Conservation (phyloP, 1,140 invertebrate species). For the Bursaphelenchus mucronatus region DNA sequence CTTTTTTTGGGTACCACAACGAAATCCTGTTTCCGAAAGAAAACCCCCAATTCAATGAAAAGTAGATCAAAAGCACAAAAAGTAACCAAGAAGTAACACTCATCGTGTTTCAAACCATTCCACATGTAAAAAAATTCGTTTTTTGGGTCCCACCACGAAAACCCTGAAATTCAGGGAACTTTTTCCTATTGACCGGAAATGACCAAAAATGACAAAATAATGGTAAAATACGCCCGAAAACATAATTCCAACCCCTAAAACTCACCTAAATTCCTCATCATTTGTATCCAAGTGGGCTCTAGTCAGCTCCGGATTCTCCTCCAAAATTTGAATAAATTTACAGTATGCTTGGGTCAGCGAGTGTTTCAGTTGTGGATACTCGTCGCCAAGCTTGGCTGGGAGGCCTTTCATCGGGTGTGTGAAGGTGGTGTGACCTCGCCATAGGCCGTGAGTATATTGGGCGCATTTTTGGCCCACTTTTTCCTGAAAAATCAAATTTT, state of each 20-base stretch:
- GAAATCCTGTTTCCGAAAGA: too few relatives aligned
- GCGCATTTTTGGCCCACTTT: constrained; percentile 17
- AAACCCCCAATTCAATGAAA: too few relatives aligned
- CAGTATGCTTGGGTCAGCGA: constrained; percentile 41
- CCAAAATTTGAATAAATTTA: constrained; percentile 45
- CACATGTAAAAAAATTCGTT: too few relatives aligned
- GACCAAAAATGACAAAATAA: too few relatives aligned
- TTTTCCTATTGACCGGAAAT: too few relatives aligned
- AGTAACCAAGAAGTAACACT: too few relatives aligned
- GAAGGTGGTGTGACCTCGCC: constrained; percentile 40
- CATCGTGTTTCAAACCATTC: too few relatives aligned
- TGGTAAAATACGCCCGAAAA: too few relatives aligned
- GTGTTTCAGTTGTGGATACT: constrained; percentile 8
- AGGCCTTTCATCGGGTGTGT: constrained; percentile 41
- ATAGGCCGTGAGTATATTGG: not conserved
- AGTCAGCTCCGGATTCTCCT: constrained; percentile 24
- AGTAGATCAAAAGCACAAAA: too few relatives aligned
- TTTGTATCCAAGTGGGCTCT: not conserved
- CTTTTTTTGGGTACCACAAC: too few relatives aligned
- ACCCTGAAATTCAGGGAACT: too few relatives aligned
- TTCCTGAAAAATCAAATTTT: constrained; percentile 14
- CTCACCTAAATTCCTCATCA: not conserved
- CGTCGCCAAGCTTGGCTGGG: constrained; percentile 20
- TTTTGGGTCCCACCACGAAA: too few relatives aligned
- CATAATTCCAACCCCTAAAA: not conserved